Evolutionary conservation across 2,797 vertebrate species (phyloP).

Genomic region (Heliangelus exortis): DNA sequence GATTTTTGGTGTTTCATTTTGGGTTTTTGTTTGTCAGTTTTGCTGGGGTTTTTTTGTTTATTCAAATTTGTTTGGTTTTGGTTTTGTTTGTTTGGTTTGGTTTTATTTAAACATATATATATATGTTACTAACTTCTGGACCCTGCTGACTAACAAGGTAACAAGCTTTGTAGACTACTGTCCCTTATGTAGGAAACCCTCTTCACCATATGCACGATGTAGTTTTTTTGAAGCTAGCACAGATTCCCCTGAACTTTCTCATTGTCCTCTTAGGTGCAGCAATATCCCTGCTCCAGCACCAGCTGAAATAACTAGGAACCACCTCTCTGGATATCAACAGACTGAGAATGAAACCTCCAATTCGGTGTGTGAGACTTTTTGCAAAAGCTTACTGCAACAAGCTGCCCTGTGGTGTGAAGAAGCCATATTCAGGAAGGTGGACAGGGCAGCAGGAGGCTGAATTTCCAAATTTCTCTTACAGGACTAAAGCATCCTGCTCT

Average conservation of each 20-base stretch:
- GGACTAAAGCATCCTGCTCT: not conserved
- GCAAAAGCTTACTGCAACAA: not conserved
- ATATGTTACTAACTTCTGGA: not conserved
- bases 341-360: not conserved
- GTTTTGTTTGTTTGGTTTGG: not conserved
- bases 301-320: not conserved
- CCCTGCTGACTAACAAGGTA: not conserved
- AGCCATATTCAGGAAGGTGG: not conserved
- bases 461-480: not conserved
- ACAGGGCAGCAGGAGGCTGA: not conserved
- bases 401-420: rapidly evolving
- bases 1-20: not conserved
- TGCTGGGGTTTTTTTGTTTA: too few relatives aligned
- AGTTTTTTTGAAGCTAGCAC: not conserved
- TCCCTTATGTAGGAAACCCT: not conserved
- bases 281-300: not conserved
- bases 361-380: not conserved
- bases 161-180: not conserved
- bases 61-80: too few relatives aligned
- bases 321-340: not conserved
- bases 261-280: not conserved
- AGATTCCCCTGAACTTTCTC: not conserved
- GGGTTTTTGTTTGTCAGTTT: not conserved
- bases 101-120: too few relatives aligned
- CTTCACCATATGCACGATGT: not conserved